These are phyloP conservation scores for Bos taurus DNA, from an alignment of 2,113 vertebrate species.

Conservation along the genomic window ARS-UCD2.0 NC_037344.1:56506001-56506500, in stretches of 20 bases:
- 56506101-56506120: neutral
- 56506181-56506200: neutral
- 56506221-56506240: neutral
- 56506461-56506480: neutral
- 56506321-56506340: neutral
- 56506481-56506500: neutral
- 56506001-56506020: neutral
- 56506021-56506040: neutral
- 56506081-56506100: neutral
- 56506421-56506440: slow-evolving; percentile 14
- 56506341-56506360: slow-evolving; percentile 18
- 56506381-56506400: neutral
- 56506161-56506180: neutral
- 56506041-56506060: neutral
- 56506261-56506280: neutral
- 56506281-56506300: neutral
- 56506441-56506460: neutral
- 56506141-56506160: neutral
- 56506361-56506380: neutral
- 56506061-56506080: neutral
- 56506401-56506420: neutral
- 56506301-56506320: neutral
- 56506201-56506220: neutral
- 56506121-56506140: neutral
- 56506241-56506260: neutral